Evolutionary conservation across 37 sponge, comb jelly and placozoan species (phyloP).

Genomic region (Ephydatia muelleri): DNA sequence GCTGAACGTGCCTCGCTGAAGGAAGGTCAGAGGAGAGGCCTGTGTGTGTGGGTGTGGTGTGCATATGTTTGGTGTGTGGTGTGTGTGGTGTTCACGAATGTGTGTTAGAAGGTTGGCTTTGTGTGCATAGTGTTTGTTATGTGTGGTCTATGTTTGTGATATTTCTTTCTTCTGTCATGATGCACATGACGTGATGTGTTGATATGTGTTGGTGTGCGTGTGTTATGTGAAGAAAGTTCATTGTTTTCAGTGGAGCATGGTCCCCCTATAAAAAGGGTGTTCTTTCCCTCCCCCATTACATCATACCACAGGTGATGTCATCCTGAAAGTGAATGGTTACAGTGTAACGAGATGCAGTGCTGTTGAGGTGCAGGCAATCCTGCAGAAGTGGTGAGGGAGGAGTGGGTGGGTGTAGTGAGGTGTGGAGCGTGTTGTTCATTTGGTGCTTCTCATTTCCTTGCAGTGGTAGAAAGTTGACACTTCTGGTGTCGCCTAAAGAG

Average conservation of each 20-base stretch:
- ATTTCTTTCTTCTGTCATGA: no score
- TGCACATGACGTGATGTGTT: no score
- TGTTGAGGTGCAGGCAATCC: conserved; percentile 9
- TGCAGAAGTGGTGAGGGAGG: not conserved
- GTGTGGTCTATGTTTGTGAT: not conserved
- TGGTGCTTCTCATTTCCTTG: not conserved
- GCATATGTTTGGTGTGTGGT: no score
- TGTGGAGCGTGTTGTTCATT: not conserved
- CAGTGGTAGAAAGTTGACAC: conserved; percentile 44
- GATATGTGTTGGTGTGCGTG: no score
- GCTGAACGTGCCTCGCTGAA: conserved; percentile 59
- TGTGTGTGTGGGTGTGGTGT: conserved; percentile 3
- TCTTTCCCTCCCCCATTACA: no score
- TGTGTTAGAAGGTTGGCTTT: no score
- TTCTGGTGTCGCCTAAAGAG: conserved; percentile 43
- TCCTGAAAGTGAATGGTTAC: conserved; percentile 50
- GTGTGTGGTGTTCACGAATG: not conserved
- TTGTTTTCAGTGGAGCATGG: no score
- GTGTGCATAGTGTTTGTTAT: no score
- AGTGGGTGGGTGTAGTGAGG: not conserved
- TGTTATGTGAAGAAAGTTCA: no score
- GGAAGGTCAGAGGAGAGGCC: conserved; percentile 37
- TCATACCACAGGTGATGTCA: conserved; percentile 25
- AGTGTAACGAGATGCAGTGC: conserved; percentile 28
- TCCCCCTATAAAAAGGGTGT: no score